A percentile compares a stretch with the other conserved stretches of the same genome.
Evolutionary conservation across 2,113 vertebrate species (phyloP).

Genomic region (Pseudorectes ferrugineus): DNA sequence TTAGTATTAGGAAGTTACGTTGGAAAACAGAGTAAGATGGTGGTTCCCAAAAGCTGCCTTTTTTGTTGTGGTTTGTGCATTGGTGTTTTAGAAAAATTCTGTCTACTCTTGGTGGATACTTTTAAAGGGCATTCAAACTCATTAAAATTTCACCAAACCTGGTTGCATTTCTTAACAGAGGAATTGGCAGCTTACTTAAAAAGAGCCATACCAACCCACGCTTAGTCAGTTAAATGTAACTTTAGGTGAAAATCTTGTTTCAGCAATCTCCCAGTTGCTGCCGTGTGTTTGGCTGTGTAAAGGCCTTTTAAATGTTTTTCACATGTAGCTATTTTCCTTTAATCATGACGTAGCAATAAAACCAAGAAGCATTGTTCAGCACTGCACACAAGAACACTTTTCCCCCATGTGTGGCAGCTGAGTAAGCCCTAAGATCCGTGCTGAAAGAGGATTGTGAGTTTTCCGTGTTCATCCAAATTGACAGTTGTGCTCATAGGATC

Average conservation of each 20-base stretch:
- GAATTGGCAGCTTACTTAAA: neutral
- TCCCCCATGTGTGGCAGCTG: neutral
- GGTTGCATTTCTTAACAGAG: neutral
- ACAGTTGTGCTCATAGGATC: conserved; percentile 58
- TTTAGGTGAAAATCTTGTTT: neutral
- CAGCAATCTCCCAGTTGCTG: neutral
- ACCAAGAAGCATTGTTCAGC: neutral
- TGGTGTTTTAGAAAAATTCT: neutral
- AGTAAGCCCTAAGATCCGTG: conserved; percentile 29
- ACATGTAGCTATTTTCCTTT: neutral
- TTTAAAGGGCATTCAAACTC: neutral
- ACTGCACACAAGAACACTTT: neutral
- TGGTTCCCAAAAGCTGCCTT: neutral
- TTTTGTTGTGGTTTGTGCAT: neutral
- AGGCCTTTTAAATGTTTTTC: neutral
- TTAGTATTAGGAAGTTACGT: neutral
- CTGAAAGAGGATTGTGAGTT: conserved; percentile 57
- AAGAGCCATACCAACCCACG: neutral
- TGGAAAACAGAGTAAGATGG: neutral
- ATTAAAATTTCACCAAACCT: neutral
- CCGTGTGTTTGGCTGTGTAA: neutral
- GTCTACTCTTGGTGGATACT: neutral
- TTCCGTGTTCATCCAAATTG: conserved; percentile 48
- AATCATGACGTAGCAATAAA: neutral
- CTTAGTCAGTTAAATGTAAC: neutral